Base-by-base conservation (phyloP, 2,888 invertebrate species). In the Andrena dorsata region DNA sequence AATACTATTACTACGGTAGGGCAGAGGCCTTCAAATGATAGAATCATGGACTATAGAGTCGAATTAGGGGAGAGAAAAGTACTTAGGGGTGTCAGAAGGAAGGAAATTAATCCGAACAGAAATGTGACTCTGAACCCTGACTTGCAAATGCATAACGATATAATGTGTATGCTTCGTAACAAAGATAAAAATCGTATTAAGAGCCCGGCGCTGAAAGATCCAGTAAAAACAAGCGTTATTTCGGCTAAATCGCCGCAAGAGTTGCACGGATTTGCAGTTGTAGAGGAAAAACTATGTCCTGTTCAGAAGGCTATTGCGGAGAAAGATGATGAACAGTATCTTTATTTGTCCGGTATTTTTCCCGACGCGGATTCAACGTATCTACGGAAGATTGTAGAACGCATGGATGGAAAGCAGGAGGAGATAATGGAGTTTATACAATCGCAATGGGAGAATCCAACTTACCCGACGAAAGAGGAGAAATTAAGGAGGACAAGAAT, bases 291-390 rank as follows among this genome's bases (percentile, higher is more conserved):
- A 60, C 0, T 3, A 66, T 51, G 30, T 65, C 1, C 35, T 7
- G 16, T 26, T 13, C 23, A 5, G 6, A 20, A 76, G 56, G 6
- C 41, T 3, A 20, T n/a, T 49, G 0, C 4, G 2, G 20, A 49
- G 58, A 8, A 68, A 16, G 20, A 84, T 1, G 84, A 90, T 8
- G 83, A 89, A 4, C 85, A 90, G 10, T 84, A 86, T 61, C 76
- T 82, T 13, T 86, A 88, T 71, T 78, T 93, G 0, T 71, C 83
- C 4, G 90, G 76, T 16, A 90, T 94, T 56, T 91, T 94, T 65
- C 92, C 93, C 2, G 84, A 93, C 53, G 93, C 93, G 7, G 91
- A 94, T 82, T 92, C 93, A 0, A 77, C 73, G 3, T 90, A 87
- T 82, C 78, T 94, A n/a, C 87, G 86, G 58, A 65, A 86, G 3